phyloP scores from a whole-genome alignment of 2,888 invertebrate species.

The Nomada fabriciana region DNA sequence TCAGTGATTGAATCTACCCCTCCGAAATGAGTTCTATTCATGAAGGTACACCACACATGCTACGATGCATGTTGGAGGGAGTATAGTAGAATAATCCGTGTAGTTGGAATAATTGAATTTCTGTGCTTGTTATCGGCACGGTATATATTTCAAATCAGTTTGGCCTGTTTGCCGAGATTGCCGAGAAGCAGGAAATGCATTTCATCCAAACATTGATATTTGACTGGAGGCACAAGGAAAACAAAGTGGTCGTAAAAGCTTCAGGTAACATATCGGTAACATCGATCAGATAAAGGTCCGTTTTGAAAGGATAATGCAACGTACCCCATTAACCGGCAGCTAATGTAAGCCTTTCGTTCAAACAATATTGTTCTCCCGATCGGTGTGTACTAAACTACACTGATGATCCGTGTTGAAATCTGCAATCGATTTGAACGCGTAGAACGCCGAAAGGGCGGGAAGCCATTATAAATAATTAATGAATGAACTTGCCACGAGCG shows the following conservation, averaged over 20 bases:
- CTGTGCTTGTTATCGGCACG: neutral
- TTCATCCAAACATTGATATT: neutral
- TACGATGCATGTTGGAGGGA: neutral
- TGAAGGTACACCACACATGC: neutral
- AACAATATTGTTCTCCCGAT: slow-evolving; percentile 9
- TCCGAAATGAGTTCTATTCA: neutral
- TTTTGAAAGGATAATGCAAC: neutral
- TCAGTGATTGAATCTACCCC: neutral
- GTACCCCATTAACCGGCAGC: neutral
- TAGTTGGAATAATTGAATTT: neutral
- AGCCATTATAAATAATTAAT: slow-evolving; percentile 35
- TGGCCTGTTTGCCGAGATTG: no score
- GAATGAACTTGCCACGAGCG: neutral
- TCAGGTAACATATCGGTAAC: neutral
- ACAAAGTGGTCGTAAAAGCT: neutral
- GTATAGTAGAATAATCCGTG: neutral
- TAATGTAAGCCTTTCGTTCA: slow-evolving; percentile 2
- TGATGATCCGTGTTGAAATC: no score
- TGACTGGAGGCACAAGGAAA: neutral
- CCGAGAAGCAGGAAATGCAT: neutral
- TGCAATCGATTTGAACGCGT: slow-evolving; percentile 3
- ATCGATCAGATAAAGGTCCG: neutral
- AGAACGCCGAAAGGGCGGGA: neutral
- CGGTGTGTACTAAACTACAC: neutral
- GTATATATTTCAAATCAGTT: no score